Conservation (phyloP, 2,797 vertebrate species). For the Oreonectes daqikongensis region DNA sequence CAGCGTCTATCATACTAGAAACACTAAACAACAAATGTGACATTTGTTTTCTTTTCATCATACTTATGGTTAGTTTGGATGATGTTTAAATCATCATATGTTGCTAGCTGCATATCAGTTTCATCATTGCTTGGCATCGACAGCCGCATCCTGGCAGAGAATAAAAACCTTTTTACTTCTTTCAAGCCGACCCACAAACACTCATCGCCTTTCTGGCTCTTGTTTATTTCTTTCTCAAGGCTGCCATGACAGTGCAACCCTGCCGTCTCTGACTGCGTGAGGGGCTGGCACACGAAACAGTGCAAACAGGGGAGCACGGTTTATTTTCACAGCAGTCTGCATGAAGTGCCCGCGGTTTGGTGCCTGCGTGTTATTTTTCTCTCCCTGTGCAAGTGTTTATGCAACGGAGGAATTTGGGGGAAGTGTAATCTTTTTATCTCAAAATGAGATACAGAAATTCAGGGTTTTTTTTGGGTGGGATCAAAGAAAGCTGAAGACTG, state of each 20-base stretch:
- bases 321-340: conserved; percentile 54
- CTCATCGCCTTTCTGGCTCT: conserved; percentile 34
- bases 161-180: conserved; percentile 2
- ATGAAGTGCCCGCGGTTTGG: conserved; percentile 47
- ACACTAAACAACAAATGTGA: background rate
- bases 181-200: conserved; percentile 39
- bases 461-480: background rate
- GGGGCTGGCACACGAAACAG: conserved; percentile 20
- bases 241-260: conserved; percentile 40
- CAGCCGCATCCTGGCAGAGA: conserved; percentile 16
- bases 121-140: conserved; percentile 21
- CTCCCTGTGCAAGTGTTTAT: conserved; percentile 47
- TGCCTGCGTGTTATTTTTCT: conserved; percentile 48
- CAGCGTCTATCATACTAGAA: background rate
- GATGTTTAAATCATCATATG: conserved; percentile 7
- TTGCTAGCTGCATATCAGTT: conserved; percentile 23
- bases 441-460: conserved; percentile 27
- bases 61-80: background rate
- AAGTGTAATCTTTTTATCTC: conserved; percentile 42
- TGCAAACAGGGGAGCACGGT: conserved; percentile 36
- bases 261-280: conserved; percentile 26
- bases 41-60: conserved; percentile 1
- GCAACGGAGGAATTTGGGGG: conserved; percentile 38
- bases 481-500: conserved; percentile 27
- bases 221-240: conserved; percentile 51